Conservation (phyloP, 2,888 invertebrate species). For the Drosophila kokeensis region DNA sequence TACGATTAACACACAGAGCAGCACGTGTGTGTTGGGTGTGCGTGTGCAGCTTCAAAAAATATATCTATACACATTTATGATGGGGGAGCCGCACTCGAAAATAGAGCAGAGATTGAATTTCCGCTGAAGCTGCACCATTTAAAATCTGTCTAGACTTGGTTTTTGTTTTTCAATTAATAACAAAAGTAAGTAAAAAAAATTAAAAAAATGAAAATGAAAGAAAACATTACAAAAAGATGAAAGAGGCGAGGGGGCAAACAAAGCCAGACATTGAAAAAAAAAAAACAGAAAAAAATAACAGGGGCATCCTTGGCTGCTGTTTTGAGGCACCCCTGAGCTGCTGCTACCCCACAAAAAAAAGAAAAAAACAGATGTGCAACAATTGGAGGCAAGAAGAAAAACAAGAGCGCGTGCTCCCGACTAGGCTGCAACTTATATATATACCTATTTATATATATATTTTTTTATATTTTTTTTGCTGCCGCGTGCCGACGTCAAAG, state of each 20-base stretch:
- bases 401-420: conserved; percentile 67
- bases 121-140: conserved; percentile 69
- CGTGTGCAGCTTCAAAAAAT: conserved; percentile 18
- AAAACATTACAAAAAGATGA: conserved; percentile 21
- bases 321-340: conserved; percentile 37
- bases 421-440: conserved; percentile 64
- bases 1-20: conserved; percentile 30
- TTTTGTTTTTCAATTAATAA: conserved; percentile 72
- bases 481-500: conserved; percentile 67
- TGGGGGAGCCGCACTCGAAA: conserved; percentile 57
- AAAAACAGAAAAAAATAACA: not conserved
- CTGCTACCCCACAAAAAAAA: conserved; percentile 38
- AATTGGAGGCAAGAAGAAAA: conserved; percentile 16
- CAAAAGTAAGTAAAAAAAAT: conserved; percentile 39
- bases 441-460: conserved; percentile 31
- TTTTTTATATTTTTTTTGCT: conserved; percentile 16
- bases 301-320: conserved; percentile 48
- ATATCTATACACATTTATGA: not conserved
- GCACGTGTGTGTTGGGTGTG: conserved; percentile 30
- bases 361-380: conserved; percentile 59
- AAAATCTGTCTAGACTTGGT: conserved; percentile 66
- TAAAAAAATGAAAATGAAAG: conserved; percentile 3
- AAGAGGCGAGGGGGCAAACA: conserved; percentile 23
- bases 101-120: conserved; percentile 77
- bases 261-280: conserved; percentile 56